These are phyloP conservation scores for Bungarus multicinctus DNA, from an alignment of 2,113 vertebrate genomes.

Conservation along the genomic window DNA sequence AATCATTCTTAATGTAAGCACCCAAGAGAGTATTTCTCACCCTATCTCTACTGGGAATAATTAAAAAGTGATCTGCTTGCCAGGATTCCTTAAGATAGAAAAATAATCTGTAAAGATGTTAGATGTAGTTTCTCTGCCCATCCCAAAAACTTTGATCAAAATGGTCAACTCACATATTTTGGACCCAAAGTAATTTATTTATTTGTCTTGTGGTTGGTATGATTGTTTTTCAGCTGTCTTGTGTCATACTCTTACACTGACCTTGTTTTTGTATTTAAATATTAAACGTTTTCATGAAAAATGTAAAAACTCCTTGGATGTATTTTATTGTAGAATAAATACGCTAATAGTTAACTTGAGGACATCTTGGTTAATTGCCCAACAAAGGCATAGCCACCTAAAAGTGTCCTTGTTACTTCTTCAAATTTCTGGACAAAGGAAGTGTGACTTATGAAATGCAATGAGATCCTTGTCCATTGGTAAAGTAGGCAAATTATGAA, in stretches of 20 bases:
- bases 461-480: neutral
- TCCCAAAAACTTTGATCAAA: neutral
- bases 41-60: neutral
- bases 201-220: neutral
- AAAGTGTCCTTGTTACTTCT: neutral
- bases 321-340: neutral
- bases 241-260: neutral
- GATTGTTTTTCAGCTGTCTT: neutral
- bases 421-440: neutral
- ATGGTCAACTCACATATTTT: neutral
- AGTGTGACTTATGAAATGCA: neutral
- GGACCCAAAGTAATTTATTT: neutral
- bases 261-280: neutral
- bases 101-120: neutral
- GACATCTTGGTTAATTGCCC: neutral
- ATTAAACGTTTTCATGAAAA: constrained; percentile 23
- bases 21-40: neutral
- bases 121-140: neutral
- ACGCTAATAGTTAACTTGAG: neutral
- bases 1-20: neutral
- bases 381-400: neutral
- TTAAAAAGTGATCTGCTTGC: neutral
- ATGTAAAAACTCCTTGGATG: neutral
- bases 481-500: neutral
- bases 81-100: neutral